Evolutionary conservation across 2,113 vertebrate species (phyloP).

Genomic region (Crypturellus undulatus): DNA sequence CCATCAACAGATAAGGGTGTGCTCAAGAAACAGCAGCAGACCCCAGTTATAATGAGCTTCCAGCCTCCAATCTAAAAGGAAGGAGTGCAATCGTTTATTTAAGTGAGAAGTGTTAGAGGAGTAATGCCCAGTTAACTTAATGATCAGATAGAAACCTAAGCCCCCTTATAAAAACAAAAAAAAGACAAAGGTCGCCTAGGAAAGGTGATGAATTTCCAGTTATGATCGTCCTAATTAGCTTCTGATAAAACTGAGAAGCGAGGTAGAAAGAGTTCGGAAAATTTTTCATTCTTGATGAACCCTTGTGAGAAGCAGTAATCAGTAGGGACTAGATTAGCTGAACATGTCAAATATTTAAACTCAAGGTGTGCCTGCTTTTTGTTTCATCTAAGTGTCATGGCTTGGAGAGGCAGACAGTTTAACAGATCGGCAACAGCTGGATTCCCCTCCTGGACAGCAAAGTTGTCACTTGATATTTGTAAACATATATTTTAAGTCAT

Average conservation of each 20-base stretch:
- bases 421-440: not conserved
- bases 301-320: not conserved
- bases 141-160: conserved; percentile 14
- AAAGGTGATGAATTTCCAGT: not conserved
- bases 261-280: not conserved
- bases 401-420: not conserved
- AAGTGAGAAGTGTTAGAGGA: not conserved
- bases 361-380: not conserved
- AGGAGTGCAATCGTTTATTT: not conserved
- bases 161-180: not conserved
- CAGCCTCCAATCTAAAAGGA: not conserved
- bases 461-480: not conserved
- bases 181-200: not conserved
- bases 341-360: not conserved
- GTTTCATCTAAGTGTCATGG: not conserved
- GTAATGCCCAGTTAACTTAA: conserved; percentile 18
- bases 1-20: conserved; percentile 43
- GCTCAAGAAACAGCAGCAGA: conserved; percentile 53
- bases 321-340: not conserved
- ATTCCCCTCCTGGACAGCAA: not conserved
- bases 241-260: not conserved
- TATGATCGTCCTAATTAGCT: conserved; percentile 15
- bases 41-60: conserved; percentile 19
- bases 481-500: not conserved
- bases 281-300: not conserved